Percentiles rank a stretch among this genome's conserved stretches.
These are phyloP conservation scores for Caerostris extrusa DNA, from an alignment of 1,140 invertebrate species.

Conservation along the genomic window DNA sequence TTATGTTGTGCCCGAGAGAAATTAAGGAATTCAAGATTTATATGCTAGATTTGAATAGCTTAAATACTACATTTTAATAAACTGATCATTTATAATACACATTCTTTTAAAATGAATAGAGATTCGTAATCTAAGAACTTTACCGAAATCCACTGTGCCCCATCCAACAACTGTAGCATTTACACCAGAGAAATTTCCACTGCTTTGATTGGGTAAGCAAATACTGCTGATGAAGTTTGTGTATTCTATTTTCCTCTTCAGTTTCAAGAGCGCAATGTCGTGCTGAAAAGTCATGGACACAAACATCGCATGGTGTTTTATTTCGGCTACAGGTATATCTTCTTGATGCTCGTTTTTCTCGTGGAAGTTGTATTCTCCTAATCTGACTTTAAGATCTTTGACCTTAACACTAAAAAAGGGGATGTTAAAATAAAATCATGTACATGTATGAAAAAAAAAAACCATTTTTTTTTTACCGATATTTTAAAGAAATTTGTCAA, in stretches of 20 bases:
- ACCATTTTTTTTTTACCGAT: not conserved
- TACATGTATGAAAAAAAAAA: not conserved
- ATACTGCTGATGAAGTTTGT: constrained; percentile 79
- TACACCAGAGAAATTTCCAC: constrained; percentile 63
- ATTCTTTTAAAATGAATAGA: not conserved
- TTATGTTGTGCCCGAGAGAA: too few relatives aligned
- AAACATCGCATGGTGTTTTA: constrained; percentile 77
- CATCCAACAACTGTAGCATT: constrained; percentile 85
- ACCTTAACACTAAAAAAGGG: constrained; percentile 78
- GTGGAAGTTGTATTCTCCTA: constrained; percentile 80
- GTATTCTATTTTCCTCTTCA: constrained; percentile 78
- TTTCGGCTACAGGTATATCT: constrained; percentile 77
- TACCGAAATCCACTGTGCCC: constrained; percentile 84
- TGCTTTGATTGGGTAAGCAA: constrained; percentile 79
- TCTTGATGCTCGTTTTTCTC: constrained; percentile 76
- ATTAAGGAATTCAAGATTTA: too few relatives aligned
- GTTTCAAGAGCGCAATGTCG: constrained; percentile 80
- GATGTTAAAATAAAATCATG: not conserved
- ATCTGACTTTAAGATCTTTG: constrained; percentile 79
- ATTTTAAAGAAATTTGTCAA: not conserved
- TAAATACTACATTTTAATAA: too few relatives aligned
- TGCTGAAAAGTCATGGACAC: constrained; percentile 79
- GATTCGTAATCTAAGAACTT: not conserved
- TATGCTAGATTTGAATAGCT: too few relatives aligned
- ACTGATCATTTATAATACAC: too few relatives aligned